phyloP scores from a whole-genome alignment of 2,797 vertebrate species.

The Xyrichtys novacula region DNA sequence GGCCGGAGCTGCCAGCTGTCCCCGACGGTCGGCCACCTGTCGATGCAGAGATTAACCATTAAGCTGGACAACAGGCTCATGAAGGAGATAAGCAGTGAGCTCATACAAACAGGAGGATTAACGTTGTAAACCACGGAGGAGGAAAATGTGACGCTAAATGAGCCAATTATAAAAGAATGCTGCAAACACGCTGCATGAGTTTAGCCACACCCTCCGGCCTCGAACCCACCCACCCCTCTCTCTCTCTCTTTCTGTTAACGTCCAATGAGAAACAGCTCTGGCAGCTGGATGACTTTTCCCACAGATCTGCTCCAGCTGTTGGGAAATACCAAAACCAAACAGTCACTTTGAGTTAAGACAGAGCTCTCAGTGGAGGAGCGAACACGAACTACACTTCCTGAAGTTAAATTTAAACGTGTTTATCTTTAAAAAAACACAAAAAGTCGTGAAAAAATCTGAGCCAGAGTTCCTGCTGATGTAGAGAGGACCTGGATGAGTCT shows the following conservation, averaged over 20 bases:
- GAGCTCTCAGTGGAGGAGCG: constrained; percentile 39
- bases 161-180: constrained; percentile 10
- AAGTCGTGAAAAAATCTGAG: neutral
- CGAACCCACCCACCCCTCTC: neutral
- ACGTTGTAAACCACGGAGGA: constrained; percentile 11
- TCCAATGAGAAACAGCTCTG: constrained; percentile 43
- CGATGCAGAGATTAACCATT: constrained; percentile 78
- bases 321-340: constrained; percentile 74
- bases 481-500: neutral
- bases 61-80: constrained; percentile 59
- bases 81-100: constrained; percentile 56
- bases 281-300: constrained; percentile 73
- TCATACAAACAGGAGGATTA: constrained; percentile 48
- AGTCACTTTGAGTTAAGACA: constrained; percentile 56
- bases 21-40: constrained; percentile 81
- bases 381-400: constrained; percentile 16
- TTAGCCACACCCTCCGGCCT: constrained; percentile 1
- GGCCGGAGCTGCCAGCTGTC: constrained; percentile 53
- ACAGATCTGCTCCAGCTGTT: constrained; percentile 76
- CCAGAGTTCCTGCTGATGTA: neutral
- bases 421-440: constrained; percentile 16
- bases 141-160: constrained; percentile 8
- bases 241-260: constrained; percentile 20
- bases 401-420: constrained; percentile 27
- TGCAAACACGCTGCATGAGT: neutral